Evolutionary conservation across 2,888 invertebrate species (phyloP), one percentile per base, ranked within the genome.

Genomic region (Heliconius sara): DNA sequence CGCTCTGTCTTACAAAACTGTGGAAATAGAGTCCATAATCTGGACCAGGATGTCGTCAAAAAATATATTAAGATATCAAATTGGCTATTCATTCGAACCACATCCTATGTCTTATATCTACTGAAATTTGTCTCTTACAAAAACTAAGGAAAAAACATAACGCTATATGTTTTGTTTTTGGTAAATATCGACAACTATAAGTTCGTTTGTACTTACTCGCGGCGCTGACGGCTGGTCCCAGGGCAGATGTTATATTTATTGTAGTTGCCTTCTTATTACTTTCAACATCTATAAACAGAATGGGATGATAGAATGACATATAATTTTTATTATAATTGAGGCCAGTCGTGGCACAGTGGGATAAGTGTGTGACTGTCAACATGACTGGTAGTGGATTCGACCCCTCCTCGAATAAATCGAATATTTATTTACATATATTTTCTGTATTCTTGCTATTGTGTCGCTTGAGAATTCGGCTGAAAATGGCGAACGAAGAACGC

Each of bases 201-300:
- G 43, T 70, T 70, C 25, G 70, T 70, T 73, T 66, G 34, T 52
- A 92, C 95, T 93, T 87, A 95, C 95, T 95, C 65, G 95, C 90
- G 82, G 95, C 95, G 81, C 95, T 95, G 68, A 95, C 95, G 73
- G 95, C 94, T 66, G 95, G 95, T 7, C 94, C 95, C 85, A 95
- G 86, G 78, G 93, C 93, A 85, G 93, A 91, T 87, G 91, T 90
- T 85, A 91, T 87, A 70, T 95, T 94, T 71, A 88, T 87, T 79
- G 88, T 87, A 83, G 86, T 89, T 78, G 90, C 85, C 88, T 93
- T 93, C 87, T 91, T 93, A 88, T 87, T 89, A 86, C 86, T 90
- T 83, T 93, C 94, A 70, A 88, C 88, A 88, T 94, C 95, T 94
- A 88, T 73, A 84, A 86, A 84, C 84, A 83, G 84, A 81, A 85